A percentile compares a stretch with the other conserved stretches of the same genome.
Evolutionary conservation across 2,113 vertebrate genomes (phyloP).

Genomic region (Aegotheles bennettii): DNA sequence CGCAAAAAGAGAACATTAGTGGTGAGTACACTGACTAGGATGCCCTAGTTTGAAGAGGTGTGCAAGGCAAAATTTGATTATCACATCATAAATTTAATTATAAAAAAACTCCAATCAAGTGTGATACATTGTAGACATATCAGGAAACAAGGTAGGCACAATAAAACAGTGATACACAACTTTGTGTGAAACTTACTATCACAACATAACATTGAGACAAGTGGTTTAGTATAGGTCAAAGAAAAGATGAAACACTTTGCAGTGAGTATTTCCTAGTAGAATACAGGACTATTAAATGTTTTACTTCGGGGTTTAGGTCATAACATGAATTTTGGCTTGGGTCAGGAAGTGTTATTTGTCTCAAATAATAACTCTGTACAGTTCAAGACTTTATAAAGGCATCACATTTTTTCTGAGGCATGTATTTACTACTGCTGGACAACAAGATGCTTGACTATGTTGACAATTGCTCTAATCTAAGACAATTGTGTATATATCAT

Average conservation of each 20-base stretch:
- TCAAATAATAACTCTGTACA: background rate
- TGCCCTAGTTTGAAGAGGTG: background rate
- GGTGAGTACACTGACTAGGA: background rate
- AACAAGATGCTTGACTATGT: background rate
- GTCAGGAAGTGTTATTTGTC: background rate
- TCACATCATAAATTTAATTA: background rate
- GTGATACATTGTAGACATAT: background rate
- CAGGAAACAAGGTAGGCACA: background rate
- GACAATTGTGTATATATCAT: background rate
- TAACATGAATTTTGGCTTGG: background rate
- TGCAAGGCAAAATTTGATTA: background rate
- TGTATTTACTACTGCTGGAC: background rate
- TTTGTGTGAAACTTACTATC: background rate
- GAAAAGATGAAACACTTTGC: background rate
- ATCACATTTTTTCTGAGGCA: background rate
- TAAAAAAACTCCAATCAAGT: background rate
- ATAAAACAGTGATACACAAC: background rate
- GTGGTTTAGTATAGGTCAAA: background rate
- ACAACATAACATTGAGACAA: background rate
- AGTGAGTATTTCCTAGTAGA: background rate
- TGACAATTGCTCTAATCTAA: background rate
- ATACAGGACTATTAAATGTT: background rate
- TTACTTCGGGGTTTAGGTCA: background rate
- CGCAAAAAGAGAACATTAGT: background rate
- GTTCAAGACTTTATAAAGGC: background rate